A percentile compares a stretch with the other conserved stretches of the same genome.
Evolutionary conservation across 2,888 invertebrate genomes (phyloP).

Genomic region (Catonia carolina): DNA sequence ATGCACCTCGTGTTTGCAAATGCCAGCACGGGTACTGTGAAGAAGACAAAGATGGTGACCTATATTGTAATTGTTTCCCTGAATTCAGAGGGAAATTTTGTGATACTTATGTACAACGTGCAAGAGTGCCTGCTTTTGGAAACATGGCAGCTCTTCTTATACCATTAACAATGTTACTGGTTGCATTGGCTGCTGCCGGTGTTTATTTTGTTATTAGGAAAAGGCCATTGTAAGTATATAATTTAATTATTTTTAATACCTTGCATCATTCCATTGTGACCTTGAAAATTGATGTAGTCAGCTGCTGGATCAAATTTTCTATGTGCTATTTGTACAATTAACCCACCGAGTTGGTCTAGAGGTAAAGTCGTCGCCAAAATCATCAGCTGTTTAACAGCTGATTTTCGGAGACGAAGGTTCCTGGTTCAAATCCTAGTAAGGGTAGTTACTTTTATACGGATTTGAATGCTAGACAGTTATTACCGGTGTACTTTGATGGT

Average conservation of each 20-base stretch:
- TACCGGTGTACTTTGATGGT: too few species aligned
- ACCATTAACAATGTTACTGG: constrained; percentile 70
- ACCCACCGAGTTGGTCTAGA: too few species aligned
- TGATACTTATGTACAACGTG: constrained; percentile 56
- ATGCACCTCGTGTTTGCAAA: constrained; percentile 68
- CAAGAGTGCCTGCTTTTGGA: constrained; percentile 49
- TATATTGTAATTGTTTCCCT: constrained; percentile 64
- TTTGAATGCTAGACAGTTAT: too few species aligned
- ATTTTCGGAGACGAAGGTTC: too few species aligned
- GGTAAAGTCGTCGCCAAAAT: too few species aligned
- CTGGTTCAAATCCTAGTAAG: too few species aligned
- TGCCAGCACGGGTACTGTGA: constrained; percentile 86
- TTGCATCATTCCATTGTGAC: too few species aligned
- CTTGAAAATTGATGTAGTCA: too few species aligned
- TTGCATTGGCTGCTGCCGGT: constrained; percentile 63
- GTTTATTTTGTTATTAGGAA: constrained; percentile 78
- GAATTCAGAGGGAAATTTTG: constrained; percentile 69
- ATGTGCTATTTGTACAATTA: too few species aligned
- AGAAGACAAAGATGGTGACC: constrained; percentile 45
- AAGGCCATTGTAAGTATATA: constrained; percentile 72
- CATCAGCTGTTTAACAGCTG: too few species aligned
- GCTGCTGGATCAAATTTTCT: too few species aligned
- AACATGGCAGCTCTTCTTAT: constrained; percentile 69
- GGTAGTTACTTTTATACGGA: too few species aligned
- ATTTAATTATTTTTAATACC: background rate